A percentile compares a stretch with the other conserved stretches of the same genome.
Evolutionary conservation across 2,113 vertebrate species (phyloP).

Genomic region (Dasyprocta punctata): DNA sequence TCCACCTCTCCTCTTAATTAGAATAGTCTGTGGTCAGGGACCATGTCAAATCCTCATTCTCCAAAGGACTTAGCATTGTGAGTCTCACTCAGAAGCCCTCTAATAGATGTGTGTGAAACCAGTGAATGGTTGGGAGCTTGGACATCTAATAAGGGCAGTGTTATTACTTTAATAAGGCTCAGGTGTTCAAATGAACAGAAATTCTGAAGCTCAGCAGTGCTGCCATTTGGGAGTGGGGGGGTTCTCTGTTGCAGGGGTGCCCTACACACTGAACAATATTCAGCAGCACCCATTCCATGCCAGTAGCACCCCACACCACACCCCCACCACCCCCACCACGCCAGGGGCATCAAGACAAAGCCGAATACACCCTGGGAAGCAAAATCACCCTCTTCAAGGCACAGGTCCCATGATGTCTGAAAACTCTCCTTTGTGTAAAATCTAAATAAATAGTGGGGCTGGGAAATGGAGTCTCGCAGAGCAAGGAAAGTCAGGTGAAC

Average conservation of each 20-base stretch:
- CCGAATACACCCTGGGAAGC: not conserved
- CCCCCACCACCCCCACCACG: not conserved
- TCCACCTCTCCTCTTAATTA: not conserved
- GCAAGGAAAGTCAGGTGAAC: not conserved
- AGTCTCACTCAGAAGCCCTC: not conserved
- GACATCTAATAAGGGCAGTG: not conserved
- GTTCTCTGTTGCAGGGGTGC: accelerated
- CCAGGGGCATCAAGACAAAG: not conserved
- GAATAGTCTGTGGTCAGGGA: not conserved
- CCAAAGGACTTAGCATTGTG: not conserved
- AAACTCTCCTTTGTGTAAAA: not conserved
- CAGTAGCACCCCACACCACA: not conserved
- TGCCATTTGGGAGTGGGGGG: not conserved
- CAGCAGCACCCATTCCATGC: accelerated
- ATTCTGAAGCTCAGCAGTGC: not conserved
- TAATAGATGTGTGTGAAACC: not conserved
- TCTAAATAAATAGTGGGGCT: not conserved
- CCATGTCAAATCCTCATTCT: not conserved
- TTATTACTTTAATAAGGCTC: not conserved
- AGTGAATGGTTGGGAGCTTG: too few relatives aligned
- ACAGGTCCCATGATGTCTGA: not conserved
- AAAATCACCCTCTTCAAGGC: not conserved
- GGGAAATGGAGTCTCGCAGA: not conserved
- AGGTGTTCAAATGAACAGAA: not conserved
- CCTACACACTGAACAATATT: accelerated